Percentiles rank a stretch among this genome's conserved stretches.
Evolutionary conservation across 2,113 vertebrate species (phyloP).

Genomic region (Chaetops frenatus): DNA sequence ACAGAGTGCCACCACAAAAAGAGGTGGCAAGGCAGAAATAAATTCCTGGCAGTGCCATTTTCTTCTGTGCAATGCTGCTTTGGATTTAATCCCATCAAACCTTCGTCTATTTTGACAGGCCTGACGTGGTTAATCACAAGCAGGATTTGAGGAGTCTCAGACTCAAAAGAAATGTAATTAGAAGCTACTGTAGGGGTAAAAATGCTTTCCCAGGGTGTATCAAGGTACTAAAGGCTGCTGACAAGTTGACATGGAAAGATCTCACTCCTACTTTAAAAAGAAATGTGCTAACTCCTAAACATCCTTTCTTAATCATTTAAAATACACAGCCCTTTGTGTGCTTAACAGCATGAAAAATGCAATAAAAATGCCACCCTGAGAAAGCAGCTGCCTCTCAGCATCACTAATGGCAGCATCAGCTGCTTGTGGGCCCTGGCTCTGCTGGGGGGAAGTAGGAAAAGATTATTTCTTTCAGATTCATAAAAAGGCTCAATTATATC

Average conservation of each 20-base stretch:
- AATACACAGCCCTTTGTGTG: neutral
- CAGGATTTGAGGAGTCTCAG: neutral
- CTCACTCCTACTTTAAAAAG: slow-evolving; percentile 16
- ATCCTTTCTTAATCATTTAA: neutral
- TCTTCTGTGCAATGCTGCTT: neutral
- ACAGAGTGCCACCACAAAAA: neutral
- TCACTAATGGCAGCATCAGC: neutral
- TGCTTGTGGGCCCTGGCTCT: neutral
- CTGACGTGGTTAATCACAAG: slow-evolving; percentile 1
- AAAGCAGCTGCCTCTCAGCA: neutral
- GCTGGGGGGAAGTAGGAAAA: neutral
- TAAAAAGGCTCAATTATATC: neutral
- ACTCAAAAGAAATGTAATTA: neutral
- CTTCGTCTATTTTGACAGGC: slow-evolving; percentile 32
- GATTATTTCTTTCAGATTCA: neutral
- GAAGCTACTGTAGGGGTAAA: neutral
- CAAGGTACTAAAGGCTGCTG: neutral
- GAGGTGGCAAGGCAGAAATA: neutral
- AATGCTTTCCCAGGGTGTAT: neutral
- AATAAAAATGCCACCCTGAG: neutral
- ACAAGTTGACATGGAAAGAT: neutral
- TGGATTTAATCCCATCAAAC: slow-evolving; percentile 12
- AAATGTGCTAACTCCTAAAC: neutral
- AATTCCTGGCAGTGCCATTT: neutral
- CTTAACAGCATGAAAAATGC: neutral